These are phyloP conservation scores for Leptatherina wallacei DNA, from an alignment of 2,797 vertebrate species.

Conservation along the genomic window DNA sequence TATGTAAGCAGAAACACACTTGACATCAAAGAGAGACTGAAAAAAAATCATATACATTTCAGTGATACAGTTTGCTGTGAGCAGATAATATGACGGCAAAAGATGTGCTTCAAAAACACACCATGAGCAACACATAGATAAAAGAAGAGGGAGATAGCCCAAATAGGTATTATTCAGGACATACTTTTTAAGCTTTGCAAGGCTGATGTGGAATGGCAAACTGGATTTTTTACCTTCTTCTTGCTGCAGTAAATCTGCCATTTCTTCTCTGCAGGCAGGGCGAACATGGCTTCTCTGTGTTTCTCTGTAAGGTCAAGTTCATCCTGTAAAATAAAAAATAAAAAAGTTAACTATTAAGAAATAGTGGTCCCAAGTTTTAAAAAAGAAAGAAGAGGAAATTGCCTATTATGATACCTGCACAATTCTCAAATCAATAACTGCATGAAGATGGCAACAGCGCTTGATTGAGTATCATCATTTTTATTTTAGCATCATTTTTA, in stretches of 20 bases:
- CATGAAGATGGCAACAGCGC: not conserved
- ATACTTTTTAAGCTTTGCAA: not conserved
- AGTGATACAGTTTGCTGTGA: conserved; percentile 13
- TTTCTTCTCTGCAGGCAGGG: conserved; percentile 97
- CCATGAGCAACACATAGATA: conserved; percentile 43
- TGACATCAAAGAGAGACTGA: not conserved
- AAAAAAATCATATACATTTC: not conserved
- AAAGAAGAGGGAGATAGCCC: conserved; percentile 19
- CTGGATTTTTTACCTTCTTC: conserved; percentile 89
- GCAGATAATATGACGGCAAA: conserved; percentile 12
- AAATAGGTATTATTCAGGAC: conserved; percentile 28
- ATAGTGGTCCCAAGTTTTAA: not conserved
- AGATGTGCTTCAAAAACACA: conserved; percentile 22
- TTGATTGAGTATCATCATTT: not conserved
- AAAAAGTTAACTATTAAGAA: conserved; percentile 17
- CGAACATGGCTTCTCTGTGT: conserved; percentile 99
- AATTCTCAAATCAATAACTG: conserved; percentile 6
- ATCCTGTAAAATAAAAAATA: conserved; percentile 89
- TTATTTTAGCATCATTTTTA: not conserved
- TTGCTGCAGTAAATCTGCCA: conserved; percentile 99
- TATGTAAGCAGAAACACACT: not conserved
- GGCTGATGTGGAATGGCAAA: conserved; percentile 14
- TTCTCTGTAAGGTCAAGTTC: conserved; percentile 98
- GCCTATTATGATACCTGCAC: not conserved
- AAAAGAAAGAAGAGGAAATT: not conserved